Conservation (phyloP, 1,140 invertebrate genomes). For the Idris sp. region DNA sequence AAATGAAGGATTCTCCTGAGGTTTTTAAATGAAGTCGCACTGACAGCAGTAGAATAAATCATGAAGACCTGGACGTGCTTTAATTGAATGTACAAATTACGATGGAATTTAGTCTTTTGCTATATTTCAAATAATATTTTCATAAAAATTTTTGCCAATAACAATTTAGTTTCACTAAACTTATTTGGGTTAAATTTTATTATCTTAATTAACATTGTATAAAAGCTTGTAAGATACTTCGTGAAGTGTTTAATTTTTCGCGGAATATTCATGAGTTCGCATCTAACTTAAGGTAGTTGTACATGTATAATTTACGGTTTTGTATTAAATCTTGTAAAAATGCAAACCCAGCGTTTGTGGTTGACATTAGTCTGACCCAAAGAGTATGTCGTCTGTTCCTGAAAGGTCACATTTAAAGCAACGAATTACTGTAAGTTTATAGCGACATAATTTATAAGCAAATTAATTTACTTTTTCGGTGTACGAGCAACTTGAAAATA, state of each 20-base stretch:
- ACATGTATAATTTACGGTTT: conserved; percentile 52
- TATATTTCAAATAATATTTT: not conserved
- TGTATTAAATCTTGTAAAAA: conserved; percentile 55
- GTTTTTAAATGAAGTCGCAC: conserved; percentile 44
- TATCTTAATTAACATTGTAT: conserved; percentile 7
- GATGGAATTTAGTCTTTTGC: not conserved
- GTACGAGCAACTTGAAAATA: conserved; percentile 17
- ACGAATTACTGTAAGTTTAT: conserved; percentile 40
- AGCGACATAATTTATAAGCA: conserved; percentile 43
- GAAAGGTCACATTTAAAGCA: conserved; percentile 41
- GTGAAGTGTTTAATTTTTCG: conserved; percentile 30
- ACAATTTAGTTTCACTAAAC: not conserved
- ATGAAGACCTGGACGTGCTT: conserved; percentile 26
- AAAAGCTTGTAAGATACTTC: conserved; percentile 6
- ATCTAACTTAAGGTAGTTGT: conserved; percentile 24
- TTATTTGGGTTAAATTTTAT: conserved; percentile 5
- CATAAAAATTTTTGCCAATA: not conserved
- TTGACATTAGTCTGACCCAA: conserved; percentile 54
- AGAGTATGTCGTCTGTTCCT: conserved; percentile 39
- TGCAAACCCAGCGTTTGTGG: conserved; percentile 40
- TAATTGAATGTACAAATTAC: conserved; percentile 38
- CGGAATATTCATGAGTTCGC: conserved; percentile 44
- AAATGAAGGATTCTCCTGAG: conserved; percentile 47
- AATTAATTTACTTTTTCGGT: conserved; percentile 37
- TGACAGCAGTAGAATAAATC: conserved; percentile 37